These are phyloP conservation scores for Leucoptera coffeella DNA, from an alignment of 2,888 invertebrate species.

Conservation along the genomic window DNA sequence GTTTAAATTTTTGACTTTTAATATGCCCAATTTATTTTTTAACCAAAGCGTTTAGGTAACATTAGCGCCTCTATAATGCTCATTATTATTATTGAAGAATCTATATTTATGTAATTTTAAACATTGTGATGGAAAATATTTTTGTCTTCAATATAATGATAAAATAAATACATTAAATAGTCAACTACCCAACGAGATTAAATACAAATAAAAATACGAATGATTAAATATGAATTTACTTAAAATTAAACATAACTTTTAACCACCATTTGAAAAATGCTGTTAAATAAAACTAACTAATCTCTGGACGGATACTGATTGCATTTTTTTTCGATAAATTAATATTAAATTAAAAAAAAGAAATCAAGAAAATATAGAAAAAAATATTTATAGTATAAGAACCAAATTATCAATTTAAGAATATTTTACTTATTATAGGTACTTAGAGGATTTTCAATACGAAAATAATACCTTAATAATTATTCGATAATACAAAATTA, in stretches of 20 bases:
- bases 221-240: background rate
- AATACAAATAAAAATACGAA: background rate
- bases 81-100: background rate
- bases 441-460: too few relatives aligned
- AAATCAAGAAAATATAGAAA: slow-evolving; percentile 3
- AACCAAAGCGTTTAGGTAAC: slow-evolving; percentile 26
- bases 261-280: too few relatives aligned
- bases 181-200: too few relatives aligned
- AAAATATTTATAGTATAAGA: background rate
- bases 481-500: too few relatives aligned
- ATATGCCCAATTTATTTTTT: background rate
- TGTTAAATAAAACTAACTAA: too few relatives aligned
- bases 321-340: slow-evolving; percentile 23
- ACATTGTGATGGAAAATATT: slow-evolving; percentile 14
- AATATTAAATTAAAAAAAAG: slow-evolving; percentile 7
- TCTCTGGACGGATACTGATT: slow-evolving; percentile 55
- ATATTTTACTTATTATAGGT: too few relatives aligned
- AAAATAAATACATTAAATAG: too few relatives aligned
- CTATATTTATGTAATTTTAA: too few relatives aligned
- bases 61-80: slow-evolving; percentile 29
- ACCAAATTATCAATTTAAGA: background rate
- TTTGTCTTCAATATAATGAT: slow-evolving; percentile 6
- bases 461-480: too few relatives aligned
- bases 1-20: slow-evolving; percentile 1
- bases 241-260: slow-evolving; percentile 16